phyloP scores from a whole-genome alignment of 2,797 vertebrate species.

The Garrulus glandarius region DNA sequence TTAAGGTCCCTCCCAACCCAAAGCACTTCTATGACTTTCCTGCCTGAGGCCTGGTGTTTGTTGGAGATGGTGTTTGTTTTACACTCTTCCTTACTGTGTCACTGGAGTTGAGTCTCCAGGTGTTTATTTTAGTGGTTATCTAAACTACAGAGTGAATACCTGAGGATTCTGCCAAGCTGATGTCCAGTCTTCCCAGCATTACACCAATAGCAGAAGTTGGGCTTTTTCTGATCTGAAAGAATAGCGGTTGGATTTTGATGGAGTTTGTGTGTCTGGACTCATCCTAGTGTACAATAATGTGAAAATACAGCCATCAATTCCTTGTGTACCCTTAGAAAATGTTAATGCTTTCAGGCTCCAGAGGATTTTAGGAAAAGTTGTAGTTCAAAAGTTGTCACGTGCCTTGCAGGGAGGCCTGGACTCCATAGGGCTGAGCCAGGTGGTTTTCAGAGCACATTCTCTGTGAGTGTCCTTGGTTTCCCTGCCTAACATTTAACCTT shows the following conservation, averaged over 20 bases:
- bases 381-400: rapidly evolving
- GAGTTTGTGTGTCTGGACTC: neutral
- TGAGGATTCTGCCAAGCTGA: rapidly evolving
- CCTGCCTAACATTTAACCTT: neutral
- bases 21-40: neutral
- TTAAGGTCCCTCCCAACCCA: neutral
- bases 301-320: neutral
- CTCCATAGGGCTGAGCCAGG: neutral
- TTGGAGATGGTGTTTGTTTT: neutral
- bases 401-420: neutral
- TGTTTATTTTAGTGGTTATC: neutral
- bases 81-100: neutral
- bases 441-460: too few relatives aligned
- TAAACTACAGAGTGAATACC: rapidly evolving
- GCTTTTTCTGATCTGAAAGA: neutral
- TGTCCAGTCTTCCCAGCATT: neutral
- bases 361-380: neutral
- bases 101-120: neutral
- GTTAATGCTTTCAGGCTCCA: neutral
- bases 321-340: neutral
- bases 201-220: rapidly evolving
- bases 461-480: neutral
- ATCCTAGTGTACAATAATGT: rapidly evolving
- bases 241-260: neutral
- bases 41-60: neutral